Conservation (phyloP, 2,113 vertebrate genomes). For the Hystrix cristata region DNA sequence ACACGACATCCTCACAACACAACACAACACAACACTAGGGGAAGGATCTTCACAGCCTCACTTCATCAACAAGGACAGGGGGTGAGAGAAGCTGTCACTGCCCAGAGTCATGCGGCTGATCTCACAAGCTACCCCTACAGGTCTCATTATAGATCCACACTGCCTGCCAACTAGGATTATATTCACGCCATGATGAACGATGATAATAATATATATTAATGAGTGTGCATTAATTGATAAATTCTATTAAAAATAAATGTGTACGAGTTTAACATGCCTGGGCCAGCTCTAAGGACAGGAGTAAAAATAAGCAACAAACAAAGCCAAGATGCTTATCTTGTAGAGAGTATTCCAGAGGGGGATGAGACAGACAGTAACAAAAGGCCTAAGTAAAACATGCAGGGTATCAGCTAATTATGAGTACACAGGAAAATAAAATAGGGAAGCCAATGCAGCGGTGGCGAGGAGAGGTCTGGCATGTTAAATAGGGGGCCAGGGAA, state of each 20-base stretch:
- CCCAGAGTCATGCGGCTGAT: not conserved
- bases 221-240: not conserved
- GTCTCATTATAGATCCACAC: not conserved
- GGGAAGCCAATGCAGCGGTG: accelerated
- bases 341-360: not conserved
- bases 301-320: not conserved
- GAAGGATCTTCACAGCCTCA: not conserved
- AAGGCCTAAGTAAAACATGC: not conserved
- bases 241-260: not conserved
- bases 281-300: not conserved
- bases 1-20: not conserved
- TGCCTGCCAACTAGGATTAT: not conserved
- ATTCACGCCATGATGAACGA: not conserved
- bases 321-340: not conserved
- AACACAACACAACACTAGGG: not conserved
- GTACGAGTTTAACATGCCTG: not conserved
- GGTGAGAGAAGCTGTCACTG: not conserved
- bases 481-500: not conserved
- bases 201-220: not conserved
- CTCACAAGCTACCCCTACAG: not conserved
- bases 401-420: accelerated
- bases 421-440: accelerated
- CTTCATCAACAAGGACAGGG: not conserved
- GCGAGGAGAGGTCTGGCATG: accelerated
- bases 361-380: not conserved